Evolutionary conservation across 1,140 invertebrate species (phyloP).

Genomic region (Agrypnia vestita): DNA sequence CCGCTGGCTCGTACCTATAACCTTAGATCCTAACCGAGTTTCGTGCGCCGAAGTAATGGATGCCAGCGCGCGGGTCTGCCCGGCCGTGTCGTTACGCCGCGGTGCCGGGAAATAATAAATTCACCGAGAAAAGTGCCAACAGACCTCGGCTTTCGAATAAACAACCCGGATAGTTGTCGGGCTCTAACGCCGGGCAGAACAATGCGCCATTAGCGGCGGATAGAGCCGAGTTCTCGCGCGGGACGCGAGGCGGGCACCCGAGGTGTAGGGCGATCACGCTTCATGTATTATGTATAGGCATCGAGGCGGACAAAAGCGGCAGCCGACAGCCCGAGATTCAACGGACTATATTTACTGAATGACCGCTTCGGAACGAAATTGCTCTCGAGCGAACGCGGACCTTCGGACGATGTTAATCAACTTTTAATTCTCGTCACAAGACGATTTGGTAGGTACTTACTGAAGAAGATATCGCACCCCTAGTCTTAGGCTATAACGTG

Average conservation of each 20-base stretch:
- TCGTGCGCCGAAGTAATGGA: no score
- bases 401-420: no score
- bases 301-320: conserved; percentile 1
- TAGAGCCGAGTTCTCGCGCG: conserved; percentile 5
- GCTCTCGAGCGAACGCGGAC: no score
- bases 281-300: conserved; percentile 42
- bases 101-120: conserved; percentile 32
- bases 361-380: no score
- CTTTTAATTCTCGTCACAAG: no score
- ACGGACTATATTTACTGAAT: no score
- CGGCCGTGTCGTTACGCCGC: neutral
- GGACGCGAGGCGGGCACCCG: conserved; percentile 32
- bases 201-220: conserved; percentile 44
- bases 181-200: conserved; percentile 37
- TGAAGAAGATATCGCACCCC: no score
- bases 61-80: no score
- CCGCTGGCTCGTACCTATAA: no score
- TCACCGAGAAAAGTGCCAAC: conserved; percentile 31
- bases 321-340: neutral
- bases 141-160: conserved; percentile 21
- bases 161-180: conserved; percentile 38
- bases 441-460: no score
- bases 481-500: no score
- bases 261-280: conserved; percentile 46
- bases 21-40: no score